Conservation (phyloP, 2,888 invertebrate genomes). For the Rhamnusium bicolor region DNA sequence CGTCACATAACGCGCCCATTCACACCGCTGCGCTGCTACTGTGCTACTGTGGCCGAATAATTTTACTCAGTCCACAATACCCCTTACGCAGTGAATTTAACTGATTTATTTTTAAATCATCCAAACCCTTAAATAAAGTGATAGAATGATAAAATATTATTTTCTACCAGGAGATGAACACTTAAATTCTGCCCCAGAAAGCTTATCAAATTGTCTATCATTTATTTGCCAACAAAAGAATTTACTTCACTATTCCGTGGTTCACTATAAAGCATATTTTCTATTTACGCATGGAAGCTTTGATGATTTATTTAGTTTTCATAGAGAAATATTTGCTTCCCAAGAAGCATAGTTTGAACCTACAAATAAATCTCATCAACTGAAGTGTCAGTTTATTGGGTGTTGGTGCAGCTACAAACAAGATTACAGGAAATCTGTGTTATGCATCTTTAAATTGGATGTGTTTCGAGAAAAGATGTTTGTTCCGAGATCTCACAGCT, state of each 20-base stretch:
- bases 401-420: constrained; percentile 23
- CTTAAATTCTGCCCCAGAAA: neutral
- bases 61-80: too few species aligned
- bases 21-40: too few species aligned
- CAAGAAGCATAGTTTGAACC: neutral
- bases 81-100: too few species aligned
- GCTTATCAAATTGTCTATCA: constrained; percentile 3
- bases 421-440: constrained; percentile 16
- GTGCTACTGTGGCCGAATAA: too few species aligned
- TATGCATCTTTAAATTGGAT: constrained; percentile 30
- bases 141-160: neutral
- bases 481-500: constrained; percentile 7
- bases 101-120: too few species aligned
- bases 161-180: neutral
- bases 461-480: constrained; percentile 9
- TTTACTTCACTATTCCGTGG: too few species aligned
- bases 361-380: constrained; percentile 21
- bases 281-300: neutral
- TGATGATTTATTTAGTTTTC: constrained; percentile 8
- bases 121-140: neutral
- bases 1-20: too few species aligned
- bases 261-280: neutral
- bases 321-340: neutral
- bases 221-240: constrained; percentile 6
- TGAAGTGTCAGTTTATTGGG: constrained; percentile 26